Conservation (phyloP, 2,113 vertebrate species). For the Boulengeromyrus knoepffleri region DNA sequence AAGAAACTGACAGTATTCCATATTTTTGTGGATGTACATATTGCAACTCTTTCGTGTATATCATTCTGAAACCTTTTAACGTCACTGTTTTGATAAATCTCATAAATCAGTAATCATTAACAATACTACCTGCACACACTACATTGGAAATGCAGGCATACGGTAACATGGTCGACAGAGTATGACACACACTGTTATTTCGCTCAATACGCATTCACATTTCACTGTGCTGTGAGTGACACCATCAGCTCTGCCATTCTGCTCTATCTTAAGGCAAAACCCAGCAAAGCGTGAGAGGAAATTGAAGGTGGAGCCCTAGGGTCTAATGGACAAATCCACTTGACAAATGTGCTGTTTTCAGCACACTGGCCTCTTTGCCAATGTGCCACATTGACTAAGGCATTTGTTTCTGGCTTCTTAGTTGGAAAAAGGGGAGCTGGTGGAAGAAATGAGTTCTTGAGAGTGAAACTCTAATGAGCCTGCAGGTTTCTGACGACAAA, state of each 20-base stretch:
- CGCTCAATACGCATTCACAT: neutral
- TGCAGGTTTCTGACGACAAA: slow-evolving; percentile 26
- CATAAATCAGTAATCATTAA: neutral
- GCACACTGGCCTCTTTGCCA: neutral
- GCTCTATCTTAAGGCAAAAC: neutral
- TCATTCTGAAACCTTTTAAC: neutral
- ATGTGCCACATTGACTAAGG: neutral
- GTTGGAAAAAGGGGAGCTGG: neutral
- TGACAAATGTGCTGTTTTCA: slow-evolving; percentile 10
- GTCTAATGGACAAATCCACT: slow-evolving; percentile 7
- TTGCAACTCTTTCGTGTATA: neutral
- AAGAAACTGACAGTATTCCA: neutral
- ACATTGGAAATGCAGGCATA: neutral
- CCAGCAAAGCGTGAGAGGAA: neutral
- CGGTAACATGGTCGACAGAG: neutral
- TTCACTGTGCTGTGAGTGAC: neutral
- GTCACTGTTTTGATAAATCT: neutral
- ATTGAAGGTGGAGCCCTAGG: neutral
- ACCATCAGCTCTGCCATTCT: neutral
- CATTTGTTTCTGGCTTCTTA: slow-evolving; percentile 1
- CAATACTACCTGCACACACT: neutral
- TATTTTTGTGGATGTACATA: neutral
- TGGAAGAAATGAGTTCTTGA: neutral
- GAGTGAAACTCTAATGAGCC: slow-evolving; percentile 14
- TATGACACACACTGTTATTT: neutral